These are phyloP conservation scores for Eurytoma adleriae DNA, from an alignment of 2,888 invertebrate genomes.

Conservation along the genomic window DNA sequence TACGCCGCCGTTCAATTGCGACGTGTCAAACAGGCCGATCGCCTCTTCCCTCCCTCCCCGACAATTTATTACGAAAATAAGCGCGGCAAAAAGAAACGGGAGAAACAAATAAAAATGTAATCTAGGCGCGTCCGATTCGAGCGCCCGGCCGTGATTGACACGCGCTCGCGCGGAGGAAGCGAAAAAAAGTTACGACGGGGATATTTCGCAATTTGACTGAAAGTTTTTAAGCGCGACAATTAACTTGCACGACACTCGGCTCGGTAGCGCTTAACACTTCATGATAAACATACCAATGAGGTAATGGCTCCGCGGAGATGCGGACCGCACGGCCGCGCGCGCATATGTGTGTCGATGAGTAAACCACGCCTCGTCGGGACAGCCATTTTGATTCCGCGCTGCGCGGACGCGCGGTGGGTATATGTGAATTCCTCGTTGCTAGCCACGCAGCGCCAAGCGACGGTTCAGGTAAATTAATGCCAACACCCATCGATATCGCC, in stretches of 20 bases:
- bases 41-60: too few relatives aligned
- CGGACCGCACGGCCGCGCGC: background rate
- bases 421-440: background rate
- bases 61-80: too few relatives aligned
- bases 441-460: background rate
- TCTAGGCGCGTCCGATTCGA: too few relatives aligned
- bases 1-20: too few relatives aligned
- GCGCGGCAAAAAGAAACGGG: too few relatives aligned
- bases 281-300: constrained; percentile 49
- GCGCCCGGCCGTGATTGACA: too few relatives aligned
- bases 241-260: constrained; percentile 6
- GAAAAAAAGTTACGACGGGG: background rate
- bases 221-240: background rate
- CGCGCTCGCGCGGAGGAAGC: background rate
- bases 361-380: constrained; percentile 63
- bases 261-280: constrained; percentile 37
- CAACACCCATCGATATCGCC: background rate
- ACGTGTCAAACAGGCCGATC: too few relatives aligned
- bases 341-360: constrained; percentile 45
- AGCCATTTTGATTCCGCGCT: constrained; percentile 58
- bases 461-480: background rate
- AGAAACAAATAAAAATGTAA: too few relatives aligned
- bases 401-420: background rate
- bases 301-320: constrained; percentile 39
- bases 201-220: background rate